Conservation (phyloP, 2,797 vertebrate species). For the Aplochiton taeniatus region DNA sequence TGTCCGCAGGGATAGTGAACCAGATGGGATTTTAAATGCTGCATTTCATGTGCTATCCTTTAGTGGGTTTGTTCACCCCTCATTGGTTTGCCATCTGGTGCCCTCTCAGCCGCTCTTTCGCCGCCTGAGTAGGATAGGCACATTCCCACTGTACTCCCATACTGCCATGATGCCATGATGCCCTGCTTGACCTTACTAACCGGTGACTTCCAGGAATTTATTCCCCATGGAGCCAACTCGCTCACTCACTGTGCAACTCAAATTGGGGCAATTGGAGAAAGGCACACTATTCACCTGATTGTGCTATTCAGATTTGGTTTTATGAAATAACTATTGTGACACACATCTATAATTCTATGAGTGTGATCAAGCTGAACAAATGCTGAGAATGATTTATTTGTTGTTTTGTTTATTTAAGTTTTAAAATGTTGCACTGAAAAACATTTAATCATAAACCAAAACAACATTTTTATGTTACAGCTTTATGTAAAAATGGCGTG, state of each 20-base stretch:
- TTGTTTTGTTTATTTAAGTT: too few species aligned
- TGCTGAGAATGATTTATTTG: too few species aligned
- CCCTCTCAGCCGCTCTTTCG: slow-evolving; percentile 57
- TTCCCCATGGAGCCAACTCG: slow-evolving; percentile 19
- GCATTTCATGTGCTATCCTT: slow-evolving; percentile 83
- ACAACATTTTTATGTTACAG: too few species aligned
- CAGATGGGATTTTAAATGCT: slow-evolving; percentile 89
- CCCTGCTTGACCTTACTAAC: slow-evolving; percentile 39
- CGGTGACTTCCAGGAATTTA: slow-evolving; percentile 48
- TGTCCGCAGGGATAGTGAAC: slow-evolving; percentile 71
- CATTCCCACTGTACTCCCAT: slow-evolving; percentile 42
- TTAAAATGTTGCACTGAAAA: too few species aligned
- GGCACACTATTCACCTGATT: background rate
- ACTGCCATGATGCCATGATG: slow-evolving; percentile 19
- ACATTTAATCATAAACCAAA: too few species aligned
- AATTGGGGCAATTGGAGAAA: slow-evolving; percentile 11
- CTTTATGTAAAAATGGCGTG: too few species aligned
- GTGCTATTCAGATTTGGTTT: too few species aligned
- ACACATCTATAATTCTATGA: too few species aligned
- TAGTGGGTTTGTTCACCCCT: slow-evolving; percentile 90
- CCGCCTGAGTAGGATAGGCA: slow-evolving; percentile 38
- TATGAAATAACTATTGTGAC: too few species aligned
- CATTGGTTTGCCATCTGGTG: slow-evolving; percentile 93
- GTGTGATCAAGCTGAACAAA: too few species aligned
- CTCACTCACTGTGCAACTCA: slow-evolving; percentile 15